A percentile compares a stretch with the other conserved stretches of the same genome.
Conservation (phyloP, 2,888 invertebrate species). For the Drosophila hamatofila region DNA sequence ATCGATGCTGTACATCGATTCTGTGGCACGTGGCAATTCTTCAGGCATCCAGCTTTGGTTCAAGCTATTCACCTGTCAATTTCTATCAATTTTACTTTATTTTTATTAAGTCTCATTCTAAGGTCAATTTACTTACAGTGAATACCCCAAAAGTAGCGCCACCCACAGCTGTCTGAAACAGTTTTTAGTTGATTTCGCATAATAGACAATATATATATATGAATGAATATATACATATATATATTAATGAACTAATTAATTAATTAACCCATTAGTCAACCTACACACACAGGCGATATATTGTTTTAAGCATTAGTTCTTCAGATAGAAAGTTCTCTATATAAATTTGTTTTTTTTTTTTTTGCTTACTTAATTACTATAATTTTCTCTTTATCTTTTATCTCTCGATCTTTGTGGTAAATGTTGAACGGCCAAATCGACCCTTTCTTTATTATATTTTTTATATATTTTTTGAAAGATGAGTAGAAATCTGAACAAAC, state of each 20-base stretch:
- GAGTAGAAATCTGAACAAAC: conserved; percentile 46
- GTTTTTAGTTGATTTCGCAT: not conserved
- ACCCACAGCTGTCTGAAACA: not conserved
- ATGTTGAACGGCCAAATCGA: conserved; percentile 33
- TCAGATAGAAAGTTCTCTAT: not conserved
- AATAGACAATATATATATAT: conserved; percentile 3
- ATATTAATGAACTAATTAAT: not conserved
- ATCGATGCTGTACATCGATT: not conserved
- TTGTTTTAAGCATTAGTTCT: not conserved
- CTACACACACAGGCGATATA: not conserved
- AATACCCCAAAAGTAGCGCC: not conserved
- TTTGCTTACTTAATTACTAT: not conserved
- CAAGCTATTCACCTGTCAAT: not conserved
- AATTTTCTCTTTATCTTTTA: too few species aligned
- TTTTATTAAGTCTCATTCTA: too few species aligned
- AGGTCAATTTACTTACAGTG: conserved; percentile 5
- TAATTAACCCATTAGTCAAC: not conserved
- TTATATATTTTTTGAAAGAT: conserved; percentile 8
- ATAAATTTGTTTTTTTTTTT: not conserved
- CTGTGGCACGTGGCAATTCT: not conserved
- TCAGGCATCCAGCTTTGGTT: not conserved
- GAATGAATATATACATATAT: not conserved
- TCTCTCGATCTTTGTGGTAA: not conserved
- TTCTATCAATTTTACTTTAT: not conserved
- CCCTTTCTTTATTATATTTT: conserved; percentile 35